Evolutionary conservation across 1,140 invertebrate species (phyloP).

Genomic region (Mylabris phalerata): DNA sequence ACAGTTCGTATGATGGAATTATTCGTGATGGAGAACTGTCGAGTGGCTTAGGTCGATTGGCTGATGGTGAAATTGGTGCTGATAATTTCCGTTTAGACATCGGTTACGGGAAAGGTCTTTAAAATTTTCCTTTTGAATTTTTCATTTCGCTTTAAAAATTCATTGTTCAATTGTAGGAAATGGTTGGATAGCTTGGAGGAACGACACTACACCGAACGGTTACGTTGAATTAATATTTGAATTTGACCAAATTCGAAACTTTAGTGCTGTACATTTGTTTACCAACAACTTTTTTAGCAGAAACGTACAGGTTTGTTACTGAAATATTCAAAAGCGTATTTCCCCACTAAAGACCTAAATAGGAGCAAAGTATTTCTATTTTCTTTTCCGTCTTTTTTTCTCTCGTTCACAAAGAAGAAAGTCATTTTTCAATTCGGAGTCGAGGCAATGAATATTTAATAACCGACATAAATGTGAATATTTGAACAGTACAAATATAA

Average conservation of each 20-base stretch:
- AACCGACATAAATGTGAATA: too few species aligned
- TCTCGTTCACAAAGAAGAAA: not conserved
- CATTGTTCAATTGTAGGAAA: conserved; percentile 48
- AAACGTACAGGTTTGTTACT: conserved; percentile 54
- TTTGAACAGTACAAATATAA: too few species aligned
- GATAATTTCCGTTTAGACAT: conserved; percentile 63
- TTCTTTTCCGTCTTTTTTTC: too few species aligned
- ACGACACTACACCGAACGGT: conserved; percentile 48
- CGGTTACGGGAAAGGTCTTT: conserved; percentile 51
- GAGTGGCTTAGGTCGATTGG: conserved; percentile 62
- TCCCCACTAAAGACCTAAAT: not conserved
- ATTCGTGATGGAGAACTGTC: conserved; percentile 44
- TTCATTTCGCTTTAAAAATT: not conserved
- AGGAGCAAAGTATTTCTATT: not conserved
- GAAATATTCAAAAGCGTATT: not conserved
- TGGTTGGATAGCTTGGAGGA: conserved; percentile 76
- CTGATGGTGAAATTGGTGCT: conserved; percentile 61
- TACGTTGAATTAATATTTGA: conserved; percentile 58
- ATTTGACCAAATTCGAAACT: conserved; percentile 61
- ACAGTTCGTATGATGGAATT: conserved; percentile 67
- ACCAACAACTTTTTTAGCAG: conserved; percentile 64
- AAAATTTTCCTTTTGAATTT: conserved; percentile 19
- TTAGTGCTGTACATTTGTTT: conserved; percentile 59
- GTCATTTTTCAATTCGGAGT: not conserved
- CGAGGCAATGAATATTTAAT: too few species aligned